Base-by-base conservation (phyloP, 2,113 vertebrate genomes). In the Fregetta grallaria region DNA sequence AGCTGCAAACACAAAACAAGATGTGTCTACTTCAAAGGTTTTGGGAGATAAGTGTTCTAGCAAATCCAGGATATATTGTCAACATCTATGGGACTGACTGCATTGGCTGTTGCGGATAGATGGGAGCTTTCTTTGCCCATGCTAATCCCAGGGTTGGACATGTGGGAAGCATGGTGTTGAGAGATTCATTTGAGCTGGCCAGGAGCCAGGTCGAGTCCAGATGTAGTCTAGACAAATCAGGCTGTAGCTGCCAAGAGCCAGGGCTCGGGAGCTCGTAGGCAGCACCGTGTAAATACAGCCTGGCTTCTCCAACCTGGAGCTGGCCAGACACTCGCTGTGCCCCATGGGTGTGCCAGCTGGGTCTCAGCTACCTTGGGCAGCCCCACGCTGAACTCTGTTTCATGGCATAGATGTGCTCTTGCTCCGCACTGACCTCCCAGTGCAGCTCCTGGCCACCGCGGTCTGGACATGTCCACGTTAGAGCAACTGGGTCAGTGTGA, bases 211-310 rank as follows among this genome's bases (percentile, higher is more conserved):
- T 72, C 7, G 1, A 94, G 90, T 92, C 92, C 94, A 96, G 92
- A 91, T 95, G 92, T 66, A 93, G 94, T 92, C 93, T 92, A 96
- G 93, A 95, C 94, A 94, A 95, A 97, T 76, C 44, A 47, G 84
- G 53, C 53, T 72, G 49, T 52, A 85, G 73, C 87, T 94, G 90
- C 96, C 90, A 95, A 92, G 66, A 96, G 47, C 62, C 5, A 0
- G 55, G 61, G 76, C 36, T 81, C 25, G 45, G 62, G 81, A 95
- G 32, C 62, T 93, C 4, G 0, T 58, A 82, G 94, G 81, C 70
- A 85, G 42, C 0, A 0, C 50, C 4, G 0, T 50, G 53, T 75
- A 90, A 93, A 96, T 82, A 92, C 62, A 73, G 74, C 42, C 74
- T 61, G 77, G 32, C 49, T 88, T 72, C 66, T 93, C 70, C 71